Evolutionary conservation across 2,797 vertebrate species (phyloP).

Genomic region (Otolemur crassicaudatus): DNA sequence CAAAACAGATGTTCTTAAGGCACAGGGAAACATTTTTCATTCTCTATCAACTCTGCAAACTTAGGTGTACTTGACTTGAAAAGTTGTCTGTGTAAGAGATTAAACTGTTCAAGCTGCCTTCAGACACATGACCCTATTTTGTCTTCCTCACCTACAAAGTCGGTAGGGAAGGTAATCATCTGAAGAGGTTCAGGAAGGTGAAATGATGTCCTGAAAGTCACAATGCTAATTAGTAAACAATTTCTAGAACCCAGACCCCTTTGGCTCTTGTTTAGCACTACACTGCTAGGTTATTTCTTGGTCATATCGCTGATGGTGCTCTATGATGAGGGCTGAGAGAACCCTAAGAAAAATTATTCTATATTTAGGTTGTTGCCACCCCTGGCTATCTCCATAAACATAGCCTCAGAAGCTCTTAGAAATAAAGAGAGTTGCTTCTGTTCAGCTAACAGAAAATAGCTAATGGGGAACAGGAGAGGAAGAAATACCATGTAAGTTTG

Average conservation of each 20-base stretch:
- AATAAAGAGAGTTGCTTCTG: constrained; percentile 42
- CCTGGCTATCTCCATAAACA: constrained; percentile 19
- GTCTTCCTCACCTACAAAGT: not conserved
- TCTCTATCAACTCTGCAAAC: not conserved
- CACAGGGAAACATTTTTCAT: constrained; percentile 16
- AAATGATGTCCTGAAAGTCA: constrained; percentile 4
- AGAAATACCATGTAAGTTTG: constrained; percentile 44
- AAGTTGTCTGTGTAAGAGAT: not conserved
- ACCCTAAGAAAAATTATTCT: not conserved
- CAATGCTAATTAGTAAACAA: constrained; percentile 34
- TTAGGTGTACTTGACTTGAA: not conserved
- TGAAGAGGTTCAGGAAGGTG: constrained; percentile 2
- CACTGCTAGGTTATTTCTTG: not conserved
- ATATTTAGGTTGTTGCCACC: constrained; percentile 41
- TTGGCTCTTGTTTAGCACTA: not conserved
- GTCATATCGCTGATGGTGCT: not conserved
- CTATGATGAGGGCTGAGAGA: not conserved
- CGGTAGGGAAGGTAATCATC: not conserved
- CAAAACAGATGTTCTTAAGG: not conserved
- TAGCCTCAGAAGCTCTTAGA: not conserved
- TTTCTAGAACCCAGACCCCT: constrained; percentile 47
- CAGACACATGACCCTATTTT: not conserved
- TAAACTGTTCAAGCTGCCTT: constrained; percentile 1
- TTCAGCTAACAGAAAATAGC: constrained; percentile 12
- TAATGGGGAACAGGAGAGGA: not conserved